phyloP scores from a whole-genome alignment of 1,140 invertebrate genomes.

The Heliconius nattereri region DNA sequence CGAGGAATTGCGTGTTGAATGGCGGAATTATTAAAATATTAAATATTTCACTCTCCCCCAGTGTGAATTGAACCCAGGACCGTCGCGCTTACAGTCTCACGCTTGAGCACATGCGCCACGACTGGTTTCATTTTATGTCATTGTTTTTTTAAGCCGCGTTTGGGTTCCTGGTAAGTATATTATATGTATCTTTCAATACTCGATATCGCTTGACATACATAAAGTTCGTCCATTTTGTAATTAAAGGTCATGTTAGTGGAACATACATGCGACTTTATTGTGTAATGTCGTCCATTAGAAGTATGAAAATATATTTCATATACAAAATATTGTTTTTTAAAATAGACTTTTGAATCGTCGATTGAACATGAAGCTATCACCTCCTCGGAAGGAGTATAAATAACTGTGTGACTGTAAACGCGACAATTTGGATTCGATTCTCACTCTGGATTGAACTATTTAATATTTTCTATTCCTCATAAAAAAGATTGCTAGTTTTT shows the following conservation, averaged over 20 bases:
- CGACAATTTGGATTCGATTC: no score
- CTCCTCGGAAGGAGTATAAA: no score
- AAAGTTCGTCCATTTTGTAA: constrained; percentile 5
- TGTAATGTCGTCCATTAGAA: background rate
- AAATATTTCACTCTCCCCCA: background rate
- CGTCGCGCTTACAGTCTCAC: background rate
- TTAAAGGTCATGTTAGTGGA: background rate
- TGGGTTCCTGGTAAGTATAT: background rate
- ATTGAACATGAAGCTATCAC: no score
- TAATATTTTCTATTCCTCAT: no score
- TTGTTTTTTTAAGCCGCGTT: no score
- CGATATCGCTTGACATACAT: constrained; percentile 2
- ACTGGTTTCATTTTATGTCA: no score
- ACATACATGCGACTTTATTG: background rate
- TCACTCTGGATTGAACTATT: no score
- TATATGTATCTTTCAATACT: background rate
- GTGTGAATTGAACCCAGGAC: background rate
- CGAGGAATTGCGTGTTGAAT: background rate
- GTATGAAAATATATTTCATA: background rate
- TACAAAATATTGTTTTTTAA: background rate
- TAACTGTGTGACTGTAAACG: no score
- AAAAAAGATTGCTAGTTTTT: no score
- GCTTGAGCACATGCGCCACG: background rate
- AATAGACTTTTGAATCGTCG: no score
- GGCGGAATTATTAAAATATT: background rate